Evolutionary conservation across 2,888 invertebrate species (phyloP).

Genomic region (Microctonus brassicae): DNA sequence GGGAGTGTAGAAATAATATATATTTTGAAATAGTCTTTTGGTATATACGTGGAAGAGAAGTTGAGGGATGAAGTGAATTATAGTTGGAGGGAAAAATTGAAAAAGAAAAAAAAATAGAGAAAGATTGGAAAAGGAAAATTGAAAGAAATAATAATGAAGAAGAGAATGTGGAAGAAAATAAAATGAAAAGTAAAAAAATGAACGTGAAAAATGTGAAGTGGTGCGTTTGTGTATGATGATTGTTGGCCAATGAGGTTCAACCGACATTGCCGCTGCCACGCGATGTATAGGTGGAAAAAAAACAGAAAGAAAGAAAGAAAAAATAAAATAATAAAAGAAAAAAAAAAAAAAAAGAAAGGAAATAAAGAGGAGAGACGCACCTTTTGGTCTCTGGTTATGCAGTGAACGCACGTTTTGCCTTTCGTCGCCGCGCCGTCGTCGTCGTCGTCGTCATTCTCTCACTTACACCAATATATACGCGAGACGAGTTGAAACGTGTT

Average conservation of each 20-base stretch:
- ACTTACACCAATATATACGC: slow-evolving; percentile 7
- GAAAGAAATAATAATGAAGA: slow-evolving; percentile 2
- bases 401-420: neutral
- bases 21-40: neutral
- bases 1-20: neutral
- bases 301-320: no score
- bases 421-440: no score
- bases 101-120: neutral
- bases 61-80: neutral
- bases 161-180: neutral
- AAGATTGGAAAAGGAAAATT: neutral
- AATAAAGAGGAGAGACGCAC: neutral
- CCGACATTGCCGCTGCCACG: neutral
- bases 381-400: neutral
- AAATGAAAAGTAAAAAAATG: neutral
- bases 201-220: neutral
- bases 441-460: slow-evolving; percentile 12
- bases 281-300: neutral
- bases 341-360: no score
- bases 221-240: slow-evolving; percentile 11
- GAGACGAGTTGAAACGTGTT: slow-evolving; percentile 12
- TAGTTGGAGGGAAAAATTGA: no score
- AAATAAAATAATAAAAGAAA: no score
- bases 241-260: slow-evolving; percentile 24
- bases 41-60: neutral